phyloP scores from a whole-genome alignment of 2,113 vertebrate species.

The Stictonetta naevosa region DNA sequence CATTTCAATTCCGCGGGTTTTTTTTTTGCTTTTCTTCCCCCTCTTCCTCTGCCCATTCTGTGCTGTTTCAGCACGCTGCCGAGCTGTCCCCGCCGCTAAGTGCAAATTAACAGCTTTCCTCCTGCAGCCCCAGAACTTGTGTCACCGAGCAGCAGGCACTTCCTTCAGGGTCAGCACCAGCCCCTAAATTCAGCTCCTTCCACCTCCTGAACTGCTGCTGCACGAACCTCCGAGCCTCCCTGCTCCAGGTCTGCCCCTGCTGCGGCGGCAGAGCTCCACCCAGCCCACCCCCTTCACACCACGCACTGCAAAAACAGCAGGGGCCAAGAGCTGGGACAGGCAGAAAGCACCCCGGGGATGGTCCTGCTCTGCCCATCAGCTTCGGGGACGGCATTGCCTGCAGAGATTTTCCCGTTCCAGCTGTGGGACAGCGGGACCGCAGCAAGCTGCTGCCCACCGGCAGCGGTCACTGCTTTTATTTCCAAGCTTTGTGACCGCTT shows the following conservation, averaged over 20 bases:
- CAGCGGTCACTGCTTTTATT: background rate
- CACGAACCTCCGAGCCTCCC: background rate
- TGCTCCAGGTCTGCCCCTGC: background rate
- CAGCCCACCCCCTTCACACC: background rate
- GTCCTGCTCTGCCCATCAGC: background rate
- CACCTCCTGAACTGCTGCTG: background rate
- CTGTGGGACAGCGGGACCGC: background rate
- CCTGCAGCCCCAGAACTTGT: background rate
- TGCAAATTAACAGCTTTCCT: background rate
- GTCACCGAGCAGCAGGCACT: background rate
- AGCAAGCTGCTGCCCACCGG: background rate
- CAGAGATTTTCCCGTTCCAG: background rate
- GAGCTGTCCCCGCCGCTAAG: rapidly evolving
- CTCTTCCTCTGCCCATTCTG: background rate
- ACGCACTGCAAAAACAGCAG: too few relatives aligned
- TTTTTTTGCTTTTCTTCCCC: background rate
- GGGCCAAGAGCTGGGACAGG: background rate
- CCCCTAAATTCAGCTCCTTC: background rate
- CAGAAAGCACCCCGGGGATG: rapidly evolving
- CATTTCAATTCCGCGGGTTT: background rate
- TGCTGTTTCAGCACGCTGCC: background rate
- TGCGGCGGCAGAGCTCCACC: background rate
- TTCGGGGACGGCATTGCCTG: background rate
- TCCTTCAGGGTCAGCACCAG: background rate
- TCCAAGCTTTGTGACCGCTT: background rate